A percentile compares a stretch with the other conserved stretches of the same genome.
Evolutionary conservation across 1,140 invertebrate genomes (phyloP).

Genomic region (Centruroides vittatus): DNA sequence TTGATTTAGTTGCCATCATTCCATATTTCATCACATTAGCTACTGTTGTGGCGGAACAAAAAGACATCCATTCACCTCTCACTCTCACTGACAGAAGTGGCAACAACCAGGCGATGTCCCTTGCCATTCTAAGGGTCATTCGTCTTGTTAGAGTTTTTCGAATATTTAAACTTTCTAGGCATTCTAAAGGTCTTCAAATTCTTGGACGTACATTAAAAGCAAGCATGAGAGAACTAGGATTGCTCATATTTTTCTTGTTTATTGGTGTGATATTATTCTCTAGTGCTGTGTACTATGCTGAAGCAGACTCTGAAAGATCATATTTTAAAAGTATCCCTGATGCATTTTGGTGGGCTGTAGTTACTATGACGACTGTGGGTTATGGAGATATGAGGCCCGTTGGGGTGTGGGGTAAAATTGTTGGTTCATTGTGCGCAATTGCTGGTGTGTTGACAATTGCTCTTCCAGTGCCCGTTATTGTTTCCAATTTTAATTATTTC

Average conservation of each 20-base stretch:
- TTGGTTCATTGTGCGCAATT: conserved; percentile 96
- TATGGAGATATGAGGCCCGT: conserved; percentile 98
- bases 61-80: neutral
- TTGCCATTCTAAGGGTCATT: conserved; percentile 93
- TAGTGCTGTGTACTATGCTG: conserved; percentile 95
- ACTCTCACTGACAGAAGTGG: conserved; percentile 4
- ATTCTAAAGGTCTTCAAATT: conserved; percentile 95
- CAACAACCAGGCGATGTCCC: conserved; percentile 86
- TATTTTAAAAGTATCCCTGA: conserved; percentile 96
- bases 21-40: conserved; percentile 99
- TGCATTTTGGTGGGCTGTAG: conserved; percentile 98
- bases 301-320: conserved; percentile 86
- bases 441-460: conserved; percentile 97
- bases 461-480: conserved; percentile 93
- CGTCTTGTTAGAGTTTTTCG: conserved; percentile 94
- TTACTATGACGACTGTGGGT: conserved; percentile 96
- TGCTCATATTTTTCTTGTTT: conserved; percentile 99
- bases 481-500: conserved; percentile 99
- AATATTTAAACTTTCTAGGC: conserved; percentile 96
- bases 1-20: conserved; percentile 98
- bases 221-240: conserved; percentile 97
- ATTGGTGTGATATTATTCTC: conserved; percentile 97
- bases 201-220: conserved; percentile 96
- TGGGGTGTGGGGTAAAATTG: conserved; percentile 97
- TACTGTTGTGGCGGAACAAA: conserved; percentile 71